Conservation (phyloP, 1,140 invertebrate genomes). For the Drosophila insularis region DNA sequence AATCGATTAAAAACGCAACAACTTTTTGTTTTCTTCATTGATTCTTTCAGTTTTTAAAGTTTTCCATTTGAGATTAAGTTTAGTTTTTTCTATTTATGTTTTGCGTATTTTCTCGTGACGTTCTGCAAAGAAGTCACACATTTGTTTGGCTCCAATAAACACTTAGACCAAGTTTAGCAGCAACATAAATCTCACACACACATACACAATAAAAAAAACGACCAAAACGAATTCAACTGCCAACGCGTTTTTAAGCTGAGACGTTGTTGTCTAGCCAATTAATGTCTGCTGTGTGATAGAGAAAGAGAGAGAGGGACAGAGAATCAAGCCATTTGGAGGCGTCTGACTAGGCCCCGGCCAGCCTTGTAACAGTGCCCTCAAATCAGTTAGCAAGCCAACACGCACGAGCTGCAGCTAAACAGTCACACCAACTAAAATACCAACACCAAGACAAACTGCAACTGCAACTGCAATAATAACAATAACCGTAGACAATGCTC, state of each 20-base stretch:
- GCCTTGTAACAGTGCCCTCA: constrained; percentile 79
- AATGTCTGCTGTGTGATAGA: constrained; percentile 14
- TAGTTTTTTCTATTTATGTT: too few relatives aligned
- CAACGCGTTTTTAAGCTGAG: constrained; percentile 52
- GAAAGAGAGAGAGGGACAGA: neutral
- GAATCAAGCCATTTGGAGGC: constrained; percentile 9
- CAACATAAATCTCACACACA: constrained; percentile 32
- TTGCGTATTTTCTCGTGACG: neutral
- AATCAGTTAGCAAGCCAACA: constrained; percentile 63
- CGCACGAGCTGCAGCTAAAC: constrained; percentile 55
- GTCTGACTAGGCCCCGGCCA: constrained; percentile 44
- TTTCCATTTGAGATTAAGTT: constrained; percentile 20
- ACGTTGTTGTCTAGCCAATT: constrained; percentile 62
- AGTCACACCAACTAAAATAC: constrained; percentile 32
- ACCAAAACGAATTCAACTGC: constrained; percentile 57
- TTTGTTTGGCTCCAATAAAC: constrained; percentile 73
- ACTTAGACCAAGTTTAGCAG: constrained; percentile 64
- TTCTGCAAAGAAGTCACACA: constrained; percentile 46
- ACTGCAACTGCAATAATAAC: constrained; percentile 26
- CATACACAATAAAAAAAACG: neutral
- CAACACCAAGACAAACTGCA: constrained; percentile 21
- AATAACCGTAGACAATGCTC: constrained; percentile 38
- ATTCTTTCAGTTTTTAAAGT: neutral
- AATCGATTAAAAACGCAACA: too few relatives aligned
- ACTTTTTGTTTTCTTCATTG: neutral